These are phyloP conservation scores for Euplagia quadripunctaria DNA, from an alignment of 2,888 invertebrate genomes.

Conservation along the genomic window DNA sequence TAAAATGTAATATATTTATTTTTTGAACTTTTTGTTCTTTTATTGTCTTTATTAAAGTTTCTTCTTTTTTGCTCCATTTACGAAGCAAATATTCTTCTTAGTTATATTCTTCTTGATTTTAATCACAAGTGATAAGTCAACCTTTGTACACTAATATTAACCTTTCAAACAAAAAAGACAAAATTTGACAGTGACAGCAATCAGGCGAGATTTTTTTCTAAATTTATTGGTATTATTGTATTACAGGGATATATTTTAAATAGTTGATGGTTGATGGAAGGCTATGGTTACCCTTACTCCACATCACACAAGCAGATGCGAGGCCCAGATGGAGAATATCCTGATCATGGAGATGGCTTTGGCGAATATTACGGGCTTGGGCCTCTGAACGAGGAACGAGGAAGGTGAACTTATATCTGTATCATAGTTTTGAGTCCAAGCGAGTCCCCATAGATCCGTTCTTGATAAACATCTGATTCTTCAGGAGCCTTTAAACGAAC, in stretches of 20 bases:
- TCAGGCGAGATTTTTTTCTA: conserved; percentile 36
- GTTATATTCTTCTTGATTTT: neutral
- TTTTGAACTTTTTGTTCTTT: no score
- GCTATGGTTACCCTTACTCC: conserved; percentile 71
- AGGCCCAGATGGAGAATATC: conserved; percentile 64
- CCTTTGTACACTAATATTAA: neutral
- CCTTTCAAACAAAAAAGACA: conserved; percentile 27
- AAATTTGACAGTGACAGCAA: conserved; percentile 66
- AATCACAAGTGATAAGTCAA: neutral
- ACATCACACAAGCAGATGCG: conserved; percentile 61
- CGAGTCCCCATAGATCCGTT: neutral
- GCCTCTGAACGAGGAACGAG: conserved; percentile 59
- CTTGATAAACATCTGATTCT: neutral
- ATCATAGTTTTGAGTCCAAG: neutral
- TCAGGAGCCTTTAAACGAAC: no score
- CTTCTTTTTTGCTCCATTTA: neutral
- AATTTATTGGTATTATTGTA: conserved; percentile 56
- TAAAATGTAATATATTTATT: no score
- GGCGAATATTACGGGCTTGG: conserved; percentile 74
- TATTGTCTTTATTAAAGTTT: no score
- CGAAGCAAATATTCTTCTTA: neutral
- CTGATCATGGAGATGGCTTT: conserved; percentile 79
- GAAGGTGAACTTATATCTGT: conserved; percentile 33
- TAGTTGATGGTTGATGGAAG: conserved; percentile 68
- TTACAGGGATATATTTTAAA: conserved; percentile 42